Conservation (phyloP, 2,113 vertebrate species). For the Noctilio leporinus region DNA sequence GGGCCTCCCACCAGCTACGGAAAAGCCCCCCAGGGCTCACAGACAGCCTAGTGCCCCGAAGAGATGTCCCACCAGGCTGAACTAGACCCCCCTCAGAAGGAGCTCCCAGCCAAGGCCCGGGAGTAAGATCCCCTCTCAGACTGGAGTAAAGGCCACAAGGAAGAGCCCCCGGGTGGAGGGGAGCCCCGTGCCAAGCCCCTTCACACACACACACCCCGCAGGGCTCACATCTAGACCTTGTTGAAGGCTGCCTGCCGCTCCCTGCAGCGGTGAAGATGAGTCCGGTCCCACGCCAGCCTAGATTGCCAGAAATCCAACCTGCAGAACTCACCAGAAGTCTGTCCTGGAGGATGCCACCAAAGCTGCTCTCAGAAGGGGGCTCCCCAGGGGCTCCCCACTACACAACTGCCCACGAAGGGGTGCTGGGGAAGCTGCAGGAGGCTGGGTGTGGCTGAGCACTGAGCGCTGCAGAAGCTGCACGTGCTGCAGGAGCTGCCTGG, state of each 20-base stretch:
- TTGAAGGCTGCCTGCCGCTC: accelerated
- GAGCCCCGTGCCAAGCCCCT: no score
- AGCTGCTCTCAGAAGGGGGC: neutral
- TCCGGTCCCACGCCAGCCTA: accelerated
- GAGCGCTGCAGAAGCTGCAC: no score
- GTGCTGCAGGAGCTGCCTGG: accelerated
- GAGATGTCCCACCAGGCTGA: neutral
- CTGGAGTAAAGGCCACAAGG: no score
- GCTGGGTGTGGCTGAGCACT: neutral
- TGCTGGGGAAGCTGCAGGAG: neutral
- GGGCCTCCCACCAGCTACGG: neutral
- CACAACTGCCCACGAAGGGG: accelerated
- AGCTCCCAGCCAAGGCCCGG: neutral
- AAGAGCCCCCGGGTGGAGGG: neutral
- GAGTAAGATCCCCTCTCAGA: no score
- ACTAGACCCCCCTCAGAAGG: accelerated
- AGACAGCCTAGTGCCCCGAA: neutral
- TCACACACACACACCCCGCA: neutral
- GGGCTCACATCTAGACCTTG: neutral
- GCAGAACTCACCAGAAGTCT: neutral
- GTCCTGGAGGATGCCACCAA: neutral
- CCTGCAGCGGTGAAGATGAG: no score
- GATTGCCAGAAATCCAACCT: neutral
- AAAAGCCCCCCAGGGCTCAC: neutral
- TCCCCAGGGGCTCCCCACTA: neutral